Evolutionary conservation across 2,888 invertebrate species (phyloP), one percentile per base, ranked within the genome.

Genomic region (Azorinus chamasolen): DNA sequence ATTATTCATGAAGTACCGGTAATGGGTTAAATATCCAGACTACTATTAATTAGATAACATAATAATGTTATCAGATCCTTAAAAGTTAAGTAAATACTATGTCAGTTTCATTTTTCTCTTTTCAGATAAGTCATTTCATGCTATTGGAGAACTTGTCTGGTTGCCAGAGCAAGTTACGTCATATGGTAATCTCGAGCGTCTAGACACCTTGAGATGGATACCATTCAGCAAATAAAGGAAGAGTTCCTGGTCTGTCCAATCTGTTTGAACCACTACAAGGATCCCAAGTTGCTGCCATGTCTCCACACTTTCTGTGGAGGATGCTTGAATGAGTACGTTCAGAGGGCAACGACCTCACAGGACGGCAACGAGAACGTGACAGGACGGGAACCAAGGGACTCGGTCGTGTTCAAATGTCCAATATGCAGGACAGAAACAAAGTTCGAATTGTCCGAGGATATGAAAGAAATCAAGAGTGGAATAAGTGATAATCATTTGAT

Each of bases 401-500:
- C 43, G 10, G 61, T 75, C 10, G 58, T 71, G 8, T 86, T 84
- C 46, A 75, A 74, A 22, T 86, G 86, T 41, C 84, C 86, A 1
- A 75, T 82, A 0, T 86, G 86, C 53, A 51, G 69, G 32, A 73
- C 76, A 0, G 86, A 86, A 37, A 73, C 84, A 24, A 72, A 74
- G 14, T 59, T 86, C 16, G 71, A 55, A 22, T 51, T 80, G 46
- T 83, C 86, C 12, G 79, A 80, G 6, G 80, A 84, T 45, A 57
- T 62, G 10, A 50, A 71, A 8, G 73, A 75, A 48, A 82, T 84
- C 25, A 55, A 63, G 1, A 76, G 78, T 32, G 76, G 82, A n/a
- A 80, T 79, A 41, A 76, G 78, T 22, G 84, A 86, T 61, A 86
- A 86, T 74, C 79, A 83, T 66, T 69, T 86, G 50, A 84, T 86